Evolutionary conservation across 2,797 vertebrate species (phyloP), one percentile per base, ranked within the genome.

Genomic region (Sphenopsis melanotis): DNA sequence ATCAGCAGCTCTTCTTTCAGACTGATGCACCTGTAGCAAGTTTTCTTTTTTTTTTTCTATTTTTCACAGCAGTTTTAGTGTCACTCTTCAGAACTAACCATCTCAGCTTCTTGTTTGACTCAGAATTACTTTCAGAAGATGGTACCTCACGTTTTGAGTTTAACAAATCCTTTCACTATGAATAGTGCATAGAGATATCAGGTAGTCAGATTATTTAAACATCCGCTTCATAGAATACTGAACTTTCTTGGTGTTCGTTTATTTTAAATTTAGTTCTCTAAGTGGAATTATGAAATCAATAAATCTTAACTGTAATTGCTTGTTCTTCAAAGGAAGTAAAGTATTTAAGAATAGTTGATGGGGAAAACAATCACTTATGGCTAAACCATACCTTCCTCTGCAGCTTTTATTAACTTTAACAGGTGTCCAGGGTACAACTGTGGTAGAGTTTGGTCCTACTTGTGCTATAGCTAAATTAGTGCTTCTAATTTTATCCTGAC

Each of bases 161-260:
- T 92, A 94, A 93, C 90, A 97, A 97, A 94, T 94, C 91, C 95
- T 97, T 97, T 96, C 96, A 96, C 92, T 97, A 96, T 97, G 96
- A 97, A 96, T 97, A 91, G 84, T 91, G 74, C 74, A 57, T 74
- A 94, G 75, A 92, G 87, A 87, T 93, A 91, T 72, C 91, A 87
- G 82, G 84, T 95, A 79, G 89, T 68, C 71, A 66, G 88, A 53
- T 81, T 92, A 83, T 93, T 97, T 96, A 96, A 97, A 96, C 93
- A 96, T 96, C 95, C 94, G 88, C 87, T 97, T 97, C 95, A 94
- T 96, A 96, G 93, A 95, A 94, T 97, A 94, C 94, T 92, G 92
- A 93, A 92, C 87, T 89, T 90, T 96, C 93, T 95, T 93, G 89
- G 93, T 52, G 93, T 93, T 96, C 87, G 69, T 95, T 96, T 95